Evolutionary conservation across 1,140 invertebrate species (phyloP), one percentile per base, ranked within the genome.

Genomic region (Polypedilum pembai): DNA sequence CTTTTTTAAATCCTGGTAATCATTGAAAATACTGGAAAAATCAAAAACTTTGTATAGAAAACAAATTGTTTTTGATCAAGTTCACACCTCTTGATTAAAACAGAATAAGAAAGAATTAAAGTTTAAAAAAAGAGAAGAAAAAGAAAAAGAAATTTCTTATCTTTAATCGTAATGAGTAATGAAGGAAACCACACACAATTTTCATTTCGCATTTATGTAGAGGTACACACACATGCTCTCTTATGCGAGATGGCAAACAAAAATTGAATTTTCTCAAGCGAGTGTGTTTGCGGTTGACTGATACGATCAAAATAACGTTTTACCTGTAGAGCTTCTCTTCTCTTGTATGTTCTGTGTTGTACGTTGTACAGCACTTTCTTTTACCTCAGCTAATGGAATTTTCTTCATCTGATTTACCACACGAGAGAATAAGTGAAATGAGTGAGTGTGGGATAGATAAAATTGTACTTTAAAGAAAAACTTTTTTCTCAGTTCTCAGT

Each of bases 161-260:
- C 65, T 69, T 56, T 69, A 69, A 69, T 69, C 65, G 17, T 69
- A 69, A 69, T 69, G 17, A 69, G 65, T 69, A 69, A 69, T 69
- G 65, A 69, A 69, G 65, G 20, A 69, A 56, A 69, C 65, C 65
- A 18, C 65, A 18, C 65, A 69, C 20, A 20, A 69, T 69, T 69
- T 21, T 69, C 17, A 69, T 12, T 12, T 15, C 45, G 8, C 45
- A 56, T 56, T 12, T 56, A 17, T 56, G 45, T 56, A 21, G 8
- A 69, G 17, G 15, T 69, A n/a, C n/a, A 69, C 20, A 69, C 65
- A 69, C 18, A 17, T 17, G 45, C 10, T 56, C 24, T 56, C 45
- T 12, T 56, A 69, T 18, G 65, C 18, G 18, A 69, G n/a, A 69
- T 69, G 65, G 17, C 65, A 69, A 69, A 15, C 45, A 15, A 56